A percentile compares a stretch with the other conserved stretches of the same genome.
phyloP scores from a whole-genome alignment of 1,140 invertebrate genomes.

The Helicoverpa armigera region DNA sequence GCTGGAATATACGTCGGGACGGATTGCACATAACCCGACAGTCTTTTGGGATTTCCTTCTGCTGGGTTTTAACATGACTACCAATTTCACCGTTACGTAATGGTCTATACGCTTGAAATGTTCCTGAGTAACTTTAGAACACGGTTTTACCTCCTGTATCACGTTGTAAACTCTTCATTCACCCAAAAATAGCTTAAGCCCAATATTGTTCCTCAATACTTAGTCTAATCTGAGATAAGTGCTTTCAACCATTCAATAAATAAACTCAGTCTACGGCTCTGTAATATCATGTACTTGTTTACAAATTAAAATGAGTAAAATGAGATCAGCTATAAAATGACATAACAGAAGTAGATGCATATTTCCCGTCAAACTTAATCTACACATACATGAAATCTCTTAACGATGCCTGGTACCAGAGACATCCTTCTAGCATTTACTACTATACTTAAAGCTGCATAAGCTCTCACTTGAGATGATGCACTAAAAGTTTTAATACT shows the following conservation, averaged over 20 bases:
- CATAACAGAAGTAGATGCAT: neutral
- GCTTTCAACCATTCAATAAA: too few relatives aligned
- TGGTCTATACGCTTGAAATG: neutral
- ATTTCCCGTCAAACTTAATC: neutral
- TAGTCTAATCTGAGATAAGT: too few relatives aligned
- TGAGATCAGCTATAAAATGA: too few relatives aligned
- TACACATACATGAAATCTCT: slow-evolving; percentile 1
- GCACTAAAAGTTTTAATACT: slow-evolving; percentile 28
- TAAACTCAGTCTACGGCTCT: too few relatives aligned
- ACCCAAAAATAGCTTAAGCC: too few relatives aligned
- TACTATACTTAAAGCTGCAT: slow-evolving; percentile 18
- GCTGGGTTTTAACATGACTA: slow-evolving; percentile 57
- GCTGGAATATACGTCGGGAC: slow-evolving; percentile 61
- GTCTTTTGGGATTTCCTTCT: slow-evolving; percentile 68
- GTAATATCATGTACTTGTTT: too few relatives aligned
- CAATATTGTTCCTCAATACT: too few relatives aligned
- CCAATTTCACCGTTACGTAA: slow-evolving; percentile 55
- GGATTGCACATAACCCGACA: slow-evolving; percentile 68
- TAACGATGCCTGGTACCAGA: neutral
- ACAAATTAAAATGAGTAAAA: too few relatives aligned
- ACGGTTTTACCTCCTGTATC: too few relatives aligned
- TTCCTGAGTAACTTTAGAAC: neutral
- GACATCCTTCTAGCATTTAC: slow-evolving; percentile 7
- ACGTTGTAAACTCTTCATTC: too few relatives aligned
- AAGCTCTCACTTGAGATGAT: slow-evolving; percentile 8